Base-by-base conservation (phyloP, 2,888 invertebrate species). In the Gymnoscelis rufifasciata region DNA sequence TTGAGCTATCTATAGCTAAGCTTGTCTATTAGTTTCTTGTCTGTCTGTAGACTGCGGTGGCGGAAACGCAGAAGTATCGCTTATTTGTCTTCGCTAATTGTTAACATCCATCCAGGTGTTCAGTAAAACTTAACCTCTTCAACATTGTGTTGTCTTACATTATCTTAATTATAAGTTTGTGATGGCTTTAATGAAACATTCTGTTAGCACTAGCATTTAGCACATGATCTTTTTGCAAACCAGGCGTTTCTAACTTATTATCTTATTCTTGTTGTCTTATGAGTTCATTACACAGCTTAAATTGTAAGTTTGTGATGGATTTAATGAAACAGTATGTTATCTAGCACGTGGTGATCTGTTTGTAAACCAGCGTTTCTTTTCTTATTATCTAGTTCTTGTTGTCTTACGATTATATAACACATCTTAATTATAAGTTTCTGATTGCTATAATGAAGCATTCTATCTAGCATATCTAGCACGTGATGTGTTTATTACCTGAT, bases 21-120 rank as follows among this genome's bases (percentile, higher is more conserved):
- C 64, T 59, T 62, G 60, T 51, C 56, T 60, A 53, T 64, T 52
- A 57, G 58, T 66, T n/a, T 60, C 46, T 19, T 43, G 54, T 19
- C 19, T 5, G 19, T 19, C 19, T 19, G 14, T 43, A 24, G 45
- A 43, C 37, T 43, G 31, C 41, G 56, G 52, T 56, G 52, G 39
- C 35, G 51, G 48, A 43, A 45, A 39, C 39, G 38, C 38, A n/a
- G n/a, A 19, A 36, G 38, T 29, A 46, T 19, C 33, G 54, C 52
- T 54, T 49, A 38, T 13, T 46, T 38, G 23, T 28, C 29, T 26
- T 29, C 10, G 7, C 15, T 39, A 28, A 31, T 29, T 4, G 23
- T 41, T 45, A 38, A 44, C 38, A 29, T 10, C 8, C 19, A 33
- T 46, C n/a, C n/a, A n/a, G 19, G 26, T 42, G n/a, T 38, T 15